Evolutionary conservation across 2,888 invertebrate genomes (phyloP).

Genomic region (Prosopocoilus inquinatus): DNA sequence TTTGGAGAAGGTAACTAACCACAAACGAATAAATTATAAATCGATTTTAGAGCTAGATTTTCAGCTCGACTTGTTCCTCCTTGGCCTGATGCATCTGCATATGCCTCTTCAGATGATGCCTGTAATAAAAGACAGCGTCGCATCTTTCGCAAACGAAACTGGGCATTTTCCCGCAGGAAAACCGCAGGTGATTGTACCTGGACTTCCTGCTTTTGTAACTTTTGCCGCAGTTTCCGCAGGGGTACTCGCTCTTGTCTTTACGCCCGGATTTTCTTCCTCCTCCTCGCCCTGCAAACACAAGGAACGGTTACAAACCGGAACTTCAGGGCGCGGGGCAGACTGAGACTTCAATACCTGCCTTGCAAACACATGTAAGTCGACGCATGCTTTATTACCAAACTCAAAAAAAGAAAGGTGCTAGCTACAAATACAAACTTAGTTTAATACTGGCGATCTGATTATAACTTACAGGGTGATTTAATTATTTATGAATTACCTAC

Average conservation of each 20-base stretch:
- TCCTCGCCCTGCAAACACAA: not conserved
- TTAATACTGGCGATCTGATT: too few species aligned
- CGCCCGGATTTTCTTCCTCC: conserved; percentile 5
- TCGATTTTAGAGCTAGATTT: too few species aligned
- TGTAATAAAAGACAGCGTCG: conserved; percentile 32
- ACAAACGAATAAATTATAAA: not conserved
- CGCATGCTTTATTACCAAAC: not conserved
- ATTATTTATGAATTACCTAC: too few species aligned
- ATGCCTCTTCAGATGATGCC: conserved; percentile 31
- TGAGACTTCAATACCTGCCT: not conserved
- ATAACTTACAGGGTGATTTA: too few species aligned
- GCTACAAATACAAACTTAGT: too few species aligned
- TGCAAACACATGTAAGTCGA: not conserved
- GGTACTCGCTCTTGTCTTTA: conserved; percentile 5
- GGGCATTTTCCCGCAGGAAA: conserved; percentile 37
- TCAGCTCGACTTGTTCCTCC: not conserved
- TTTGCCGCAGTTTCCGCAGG: conserved; percentile 47
- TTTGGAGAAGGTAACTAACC: not conserved
- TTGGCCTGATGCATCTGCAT: conserved; percentile 15
- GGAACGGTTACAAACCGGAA: too few species aligned
- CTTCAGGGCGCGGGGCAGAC: too few species aligned
- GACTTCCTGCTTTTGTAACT: conserved; percentile 33
- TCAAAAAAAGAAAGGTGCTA: too few species aligned
- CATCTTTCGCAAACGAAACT: conserved; percentile 32
- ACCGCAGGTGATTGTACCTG: conserved; percentile 31